Conservation (phyloP, 2,113 vertebrate species). For the Archilochus colubris region DNA sequence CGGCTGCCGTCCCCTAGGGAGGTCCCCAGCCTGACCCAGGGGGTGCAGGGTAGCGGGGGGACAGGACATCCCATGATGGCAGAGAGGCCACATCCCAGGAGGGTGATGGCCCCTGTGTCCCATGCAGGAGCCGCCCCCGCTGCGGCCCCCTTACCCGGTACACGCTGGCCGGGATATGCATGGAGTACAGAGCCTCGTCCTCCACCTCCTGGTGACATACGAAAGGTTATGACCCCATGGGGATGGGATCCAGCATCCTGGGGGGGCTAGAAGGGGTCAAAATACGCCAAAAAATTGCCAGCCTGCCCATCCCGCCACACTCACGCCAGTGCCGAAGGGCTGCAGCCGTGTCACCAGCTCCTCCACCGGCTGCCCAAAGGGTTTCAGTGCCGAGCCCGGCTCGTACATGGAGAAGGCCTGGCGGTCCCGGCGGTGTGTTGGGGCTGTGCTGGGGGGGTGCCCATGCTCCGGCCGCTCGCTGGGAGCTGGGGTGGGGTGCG, state of each 20-base stretch:
- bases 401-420: slow-evolving; percentile 98
- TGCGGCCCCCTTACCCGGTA: slow-evolving; percentile 76
- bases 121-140: slow-evolving; percentile 20
- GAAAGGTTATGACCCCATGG: background rate
- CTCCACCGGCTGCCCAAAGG: slow-evolving; percentile 87
- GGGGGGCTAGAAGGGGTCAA: background rate
- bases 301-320: background rate
- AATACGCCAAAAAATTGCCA: background rate
- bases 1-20: background rate
- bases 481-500: slow-evolving; percentile 58
- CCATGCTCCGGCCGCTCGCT: slow-evolving; percentile 75
- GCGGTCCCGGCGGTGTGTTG: slow-evolving; percentile 84
- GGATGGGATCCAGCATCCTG: background rate
- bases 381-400: slow-evolving; percentile 86
- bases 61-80: background rate
- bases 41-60: background rate
- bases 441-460: slow-evolving; percentile 9
- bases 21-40: background rate
- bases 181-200: slow-evolving; percentile 76
- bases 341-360: slow-evolving; percentile 89
- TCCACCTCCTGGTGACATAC: slow-evolving; percentile 74
- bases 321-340: slow-evolving; percentile 90
- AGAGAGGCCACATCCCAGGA: background rate
- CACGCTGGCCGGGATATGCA: slow-evolving; percentile 73
- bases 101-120: background rate